phyloP scores from a whole-genome alignment of 2,888 invertebrate species.

The Dione juno region DNA sequence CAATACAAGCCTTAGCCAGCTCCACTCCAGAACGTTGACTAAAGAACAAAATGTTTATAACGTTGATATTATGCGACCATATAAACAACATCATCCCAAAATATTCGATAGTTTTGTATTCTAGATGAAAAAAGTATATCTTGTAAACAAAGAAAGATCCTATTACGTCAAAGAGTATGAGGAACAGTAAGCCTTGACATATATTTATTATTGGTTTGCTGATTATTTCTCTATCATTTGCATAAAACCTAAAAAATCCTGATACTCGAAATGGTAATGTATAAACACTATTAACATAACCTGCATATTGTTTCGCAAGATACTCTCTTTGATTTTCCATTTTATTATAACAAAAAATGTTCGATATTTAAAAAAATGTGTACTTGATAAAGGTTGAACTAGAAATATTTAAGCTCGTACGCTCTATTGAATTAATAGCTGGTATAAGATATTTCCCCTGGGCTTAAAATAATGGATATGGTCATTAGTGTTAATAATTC shows the following conservation, averaged over 20 bases:
- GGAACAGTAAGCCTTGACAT: background rate
- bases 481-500: no score
- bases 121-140: background rate
- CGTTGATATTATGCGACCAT: conserved; percentile 3
- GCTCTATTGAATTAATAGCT: background rate
- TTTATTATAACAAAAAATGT: background rate
- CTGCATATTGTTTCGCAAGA: conserved; percentile 33
- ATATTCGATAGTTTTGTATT: conserved; percentile 3
- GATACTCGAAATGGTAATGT: conserved; percentile 14
- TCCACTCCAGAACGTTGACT: conserved; percentile 53
- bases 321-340: conserved; percentile 37
- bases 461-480: background rate
- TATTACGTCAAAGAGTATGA: conserved; percentile 36
- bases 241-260: conserved; percentile 60
- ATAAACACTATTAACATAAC: conserved; percentile 23
- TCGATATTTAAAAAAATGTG: background rate
- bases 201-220: conserved; percentile 37
- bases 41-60: conserved; percentile 14
- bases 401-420: background rate
- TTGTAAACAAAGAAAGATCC: background rate
- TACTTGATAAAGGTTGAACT: background rate
- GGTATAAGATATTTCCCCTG: conserved; percentile 4
- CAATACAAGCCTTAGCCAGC: conserved; percentile 55
- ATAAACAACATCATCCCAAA: conserved; percentile 3
- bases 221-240: conserved; percentile 54